phyloP scores from a whole-genome alignment of 2,797 vertebrate species.

The Allochrocebus solatus region DNA sequence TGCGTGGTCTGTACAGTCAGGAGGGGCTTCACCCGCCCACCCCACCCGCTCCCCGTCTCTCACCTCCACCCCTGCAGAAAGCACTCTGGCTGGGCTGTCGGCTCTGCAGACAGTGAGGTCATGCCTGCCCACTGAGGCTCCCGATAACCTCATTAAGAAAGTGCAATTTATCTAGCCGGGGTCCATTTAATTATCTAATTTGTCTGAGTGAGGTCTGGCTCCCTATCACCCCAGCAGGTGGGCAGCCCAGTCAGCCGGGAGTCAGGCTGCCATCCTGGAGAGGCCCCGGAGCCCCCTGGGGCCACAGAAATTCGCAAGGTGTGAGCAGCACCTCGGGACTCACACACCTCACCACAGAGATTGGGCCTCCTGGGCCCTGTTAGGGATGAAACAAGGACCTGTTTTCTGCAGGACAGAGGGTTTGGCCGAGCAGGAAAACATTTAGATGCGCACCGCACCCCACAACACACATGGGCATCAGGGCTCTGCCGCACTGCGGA shows the following conservation, averaged over 20 bases:
- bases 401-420: neutral
- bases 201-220: conserved; percentile 76
- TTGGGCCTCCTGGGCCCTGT: neutral
- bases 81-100: conserved; percentile 74
- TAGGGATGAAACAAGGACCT: neutral
- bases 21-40: rapidly evolving
- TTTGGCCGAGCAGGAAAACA: neutral
- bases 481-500: neutral
- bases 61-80: neutral
- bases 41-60: neutral
- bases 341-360: neutral
- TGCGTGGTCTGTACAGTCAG: neutral
- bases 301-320: conserved; percentile 65
- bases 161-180: conserved; percentile 83
- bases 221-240: conserved; percentile 58
- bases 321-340: conserved; percentile 15
- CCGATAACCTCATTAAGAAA: conserved; percentile 85
- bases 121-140: conserved; percentile 80
- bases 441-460: neutral
- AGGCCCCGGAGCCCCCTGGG: conserved; percentile 49
- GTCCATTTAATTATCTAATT: conserved; percentile 86
- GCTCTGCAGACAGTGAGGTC: conserved; percentile 85
- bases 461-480: rapidly evolving
- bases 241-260: conserved; percentile 26
- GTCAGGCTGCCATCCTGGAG: neutral